Percentiles rank a stretch among this genome's conserved stretches.
These are phyloP conservation scores for Myzus persicae DNA, from an alignment of 1,140 invertebrate species.

Conservation along the genomic window DNA sequence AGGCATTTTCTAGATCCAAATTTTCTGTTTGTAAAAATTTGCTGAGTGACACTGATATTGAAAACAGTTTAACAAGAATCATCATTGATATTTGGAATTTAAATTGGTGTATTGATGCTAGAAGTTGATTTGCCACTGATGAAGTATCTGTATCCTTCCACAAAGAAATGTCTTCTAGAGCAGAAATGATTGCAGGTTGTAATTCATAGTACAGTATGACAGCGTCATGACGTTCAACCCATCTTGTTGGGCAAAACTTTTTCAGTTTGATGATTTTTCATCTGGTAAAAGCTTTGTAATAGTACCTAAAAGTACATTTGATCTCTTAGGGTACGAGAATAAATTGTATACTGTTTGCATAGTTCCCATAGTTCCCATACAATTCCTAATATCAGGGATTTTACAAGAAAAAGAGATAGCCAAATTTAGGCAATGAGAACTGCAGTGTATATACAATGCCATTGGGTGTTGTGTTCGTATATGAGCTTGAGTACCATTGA, in stretches of 20 bases:
- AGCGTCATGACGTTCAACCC: background rate
- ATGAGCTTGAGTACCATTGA: background rate
- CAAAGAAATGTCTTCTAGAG: conserved; percentile 24
- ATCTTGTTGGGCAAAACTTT: background rate
- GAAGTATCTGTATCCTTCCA: background rate
- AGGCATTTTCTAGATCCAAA: background rate
- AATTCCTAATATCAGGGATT: conserved; percentile 58
- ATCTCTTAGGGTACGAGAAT: conserved; percentile 56
- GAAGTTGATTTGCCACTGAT: background rate
- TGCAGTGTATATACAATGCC: conserved; percentile 63
- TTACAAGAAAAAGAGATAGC: conserved; percentile 54
- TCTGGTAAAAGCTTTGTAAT: background rate
- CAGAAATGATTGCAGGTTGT: background rate
- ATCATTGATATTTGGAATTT: conserved; percentile 9
- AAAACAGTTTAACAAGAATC: background rate
- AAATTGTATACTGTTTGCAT: conserved; percentile 52
- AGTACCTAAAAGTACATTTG: background rate
- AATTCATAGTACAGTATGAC: conserved; percentile 9
- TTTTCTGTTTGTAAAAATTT: conserved; percentile 21
- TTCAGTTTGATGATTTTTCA: conserved; percentile 2
- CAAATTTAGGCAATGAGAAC: conserved; percentile 63
- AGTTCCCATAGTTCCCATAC: conserved; percentile 49
- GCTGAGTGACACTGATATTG: background rate
- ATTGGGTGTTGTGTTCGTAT: background rate
- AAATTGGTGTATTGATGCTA: background rate